Percentiles rank a stretch among this genome's conserved stretches.
These are phyloP conservation scores for Habroteleia sp. DNA, from an alignment of 2,888 invertebrate species.

Conservation along the genomic window DNA sequence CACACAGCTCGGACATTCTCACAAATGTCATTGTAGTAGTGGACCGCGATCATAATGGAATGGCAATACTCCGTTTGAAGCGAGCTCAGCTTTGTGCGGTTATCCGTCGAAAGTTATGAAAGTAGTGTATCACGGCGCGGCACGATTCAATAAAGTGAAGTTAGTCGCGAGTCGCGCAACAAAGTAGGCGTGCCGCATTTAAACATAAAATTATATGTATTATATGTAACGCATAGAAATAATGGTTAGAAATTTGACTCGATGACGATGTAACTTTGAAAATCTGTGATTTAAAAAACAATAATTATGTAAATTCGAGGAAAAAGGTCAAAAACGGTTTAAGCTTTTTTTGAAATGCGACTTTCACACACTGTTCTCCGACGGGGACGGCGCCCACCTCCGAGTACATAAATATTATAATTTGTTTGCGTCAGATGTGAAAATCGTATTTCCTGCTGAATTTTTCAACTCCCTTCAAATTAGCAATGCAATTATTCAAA, in stretches of 20 bases:
- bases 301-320: conserved; percentile 1
- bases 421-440: conserved; percentile 30
- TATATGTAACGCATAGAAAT: background rate
- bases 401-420: conserved; percentile 9
- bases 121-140: conserved; percentile 30
- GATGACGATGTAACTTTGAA: background rate
- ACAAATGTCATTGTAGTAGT: conserved; percentile 36
- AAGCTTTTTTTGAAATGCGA: background rate
- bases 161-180: background rate
- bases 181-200: conserved; percentile 11
- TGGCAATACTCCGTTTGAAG: conserved; percentile 24
- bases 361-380: conserved; percentile 6
- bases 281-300: background rate
- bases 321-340: background rate
- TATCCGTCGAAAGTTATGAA: conserved; percentile 48
- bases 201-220: conserved; percentile 8
- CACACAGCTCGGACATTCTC: conserved; percentile 24
- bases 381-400: background rate
- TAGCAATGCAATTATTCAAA: conserved; percentile 21
- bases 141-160: conserved; percentile 27
- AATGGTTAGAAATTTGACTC: conserved; percentile 1
- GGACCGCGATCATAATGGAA: conserved; percentile 29
- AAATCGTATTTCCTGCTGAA: conserved; percentile 26
- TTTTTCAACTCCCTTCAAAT: conserved; percentile 15
- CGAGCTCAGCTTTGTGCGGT: conserved; percentile 29